Evolutionary conservation across 1,140 invertebrate genomes (phyloP), one percentile per base, ranked within the genome.

Genomic region (Pseudomyrmex concolor): DNA sequence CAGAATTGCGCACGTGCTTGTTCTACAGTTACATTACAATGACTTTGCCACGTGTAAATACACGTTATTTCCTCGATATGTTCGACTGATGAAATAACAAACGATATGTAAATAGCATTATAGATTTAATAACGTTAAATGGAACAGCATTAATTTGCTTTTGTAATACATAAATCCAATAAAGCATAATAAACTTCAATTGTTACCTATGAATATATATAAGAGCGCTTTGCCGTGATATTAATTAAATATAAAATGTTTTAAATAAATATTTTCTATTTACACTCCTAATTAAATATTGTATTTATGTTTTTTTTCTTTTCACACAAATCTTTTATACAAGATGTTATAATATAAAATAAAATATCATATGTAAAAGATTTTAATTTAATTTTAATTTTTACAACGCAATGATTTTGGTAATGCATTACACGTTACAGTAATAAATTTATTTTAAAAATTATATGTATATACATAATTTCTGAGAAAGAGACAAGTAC

Each of bases 141-240:
- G 43, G 25, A 71, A 59, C 76, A 60, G 55, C 43, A 80, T 80
- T 80, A 71, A 80, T 80, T 80, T 43, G 76, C 66, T 80, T 71
- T 70, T 25, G 51, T 50, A 71, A 71, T 80, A 34, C 34, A 34
- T 5, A 70, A 70, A 80, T 71, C 54, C 66, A 66, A 71, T 78
- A 78, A 68, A 78, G 70, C 66, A 59, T 71, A 80, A 80, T 80
- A 59, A 80, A 80, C 60, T 70, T 12, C 59, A 71, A 71, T 80
- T 71, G 66, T 70, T 54, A 80, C 54, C 71, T 70, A 59, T 70
- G 54, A 70, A 78, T 78, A 70, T 43, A 66, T 34, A 66, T 76
- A 77, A 77, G 62, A 66, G 48, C 22, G 22, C 15, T 5, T 17
- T 59, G 57, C 13, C 76, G 64, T 68, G 34, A 48, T 68, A 34